Evolutionary conservation across 2,797 vertebrate genomes (phyloP).

Genomic region (Microhierax caerulescens): DNA sequence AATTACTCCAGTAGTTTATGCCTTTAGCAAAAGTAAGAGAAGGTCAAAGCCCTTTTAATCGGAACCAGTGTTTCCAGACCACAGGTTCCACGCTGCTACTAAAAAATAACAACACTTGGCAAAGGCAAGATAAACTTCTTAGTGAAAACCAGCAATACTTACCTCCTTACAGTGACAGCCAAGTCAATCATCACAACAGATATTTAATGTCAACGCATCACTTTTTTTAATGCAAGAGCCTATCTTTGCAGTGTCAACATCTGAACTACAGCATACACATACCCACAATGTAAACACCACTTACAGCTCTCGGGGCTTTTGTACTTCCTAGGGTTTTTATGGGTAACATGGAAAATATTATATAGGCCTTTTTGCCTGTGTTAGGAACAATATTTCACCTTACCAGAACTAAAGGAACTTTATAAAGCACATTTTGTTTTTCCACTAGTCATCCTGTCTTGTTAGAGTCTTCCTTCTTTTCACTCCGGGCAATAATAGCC

Average conservation of each 20-base stretch:
- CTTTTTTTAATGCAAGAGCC: neutral
- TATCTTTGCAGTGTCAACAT: neutral
- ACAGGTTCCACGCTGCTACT: neutral
- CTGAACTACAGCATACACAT: neutral
- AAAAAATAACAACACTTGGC: neutral
- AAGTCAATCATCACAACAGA: neutral
- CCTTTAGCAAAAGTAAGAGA: neutral
- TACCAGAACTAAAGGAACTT: neutral
- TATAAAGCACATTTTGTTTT: neutral
- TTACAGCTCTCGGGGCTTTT: neutral
- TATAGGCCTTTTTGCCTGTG: neutral
- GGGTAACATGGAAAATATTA: neutral
- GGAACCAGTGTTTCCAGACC: neutral
- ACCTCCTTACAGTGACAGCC: neutral
- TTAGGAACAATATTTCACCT: neutral
- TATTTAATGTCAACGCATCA: neutral
- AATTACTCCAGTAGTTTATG: neutral
- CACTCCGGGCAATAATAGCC: neutral
- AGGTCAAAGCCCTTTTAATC: neutral
- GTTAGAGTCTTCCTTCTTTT: neutral
- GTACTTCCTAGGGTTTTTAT: neutral
- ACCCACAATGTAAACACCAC: neutral
- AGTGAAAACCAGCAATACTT: neutral
- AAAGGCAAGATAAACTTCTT: neutral
- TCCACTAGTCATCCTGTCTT: neutral